These are phyloP conservation scores for Drosophila arizonae DNA, from an alignment of 1,140 invertebrate species.

Conservation along the genomic window DNA sequence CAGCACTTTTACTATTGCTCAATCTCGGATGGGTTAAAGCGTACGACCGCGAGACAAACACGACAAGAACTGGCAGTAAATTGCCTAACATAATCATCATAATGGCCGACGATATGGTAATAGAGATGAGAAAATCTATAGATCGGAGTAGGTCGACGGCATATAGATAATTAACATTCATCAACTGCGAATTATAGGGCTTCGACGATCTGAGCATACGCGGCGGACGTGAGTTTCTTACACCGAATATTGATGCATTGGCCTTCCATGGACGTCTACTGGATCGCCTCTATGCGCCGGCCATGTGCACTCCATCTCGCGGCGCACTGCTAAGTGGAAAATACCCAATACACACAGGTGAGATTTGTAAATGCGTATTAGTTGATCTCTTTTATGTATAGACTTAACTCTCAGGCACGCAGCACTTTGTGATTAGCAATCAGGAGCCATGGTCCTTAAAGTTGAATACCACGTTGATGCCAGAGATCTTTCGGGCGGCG, in stretches of 20 bases:
- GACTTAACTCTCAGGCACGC: slow-evolving; percentile 85
- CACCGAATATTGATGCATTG: slow-evolving; percentile 92
- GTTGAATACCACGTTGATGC: slow-evolving; percentile 88
- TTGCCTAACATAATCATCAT: slow-evolving; percentile 85
- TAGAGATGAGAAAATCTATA: slow-evolving; percentile 24
- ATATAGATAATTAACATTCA: neutral
- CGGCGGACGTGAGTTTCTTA: slow-evolving; percentile 91
- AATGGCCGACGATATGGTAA: slow-evolving; percentile 86
- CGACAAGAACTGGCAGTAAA: slow-evolving; percentile 21
- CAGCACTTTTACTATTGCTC: slow-evolving; percentile 57
- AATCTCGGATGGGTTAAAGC: slow-evolving; percentile 42
- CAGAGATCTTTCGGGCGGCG: slow-evolving; percentile 88
- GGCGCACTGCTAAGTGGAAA: slow-evolving; percentile 91
- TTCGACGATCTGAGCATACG: slow-evolving; percentile 96
- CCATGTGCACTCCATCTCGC: slow-evolving; percentile 91
- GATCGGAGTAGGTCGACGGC: neutral
- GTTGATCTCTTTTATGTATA: neutral
- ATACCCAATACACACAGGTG: slow-evolving; percentile 92
- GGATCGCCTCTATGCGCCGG: slow-evolving; percentile 89
- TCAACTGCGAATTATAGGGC: slow-evolving; percentile 85
- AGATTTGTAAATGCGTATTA: neutral
- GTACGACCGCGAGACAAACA: slow-evolving; percentile 21
- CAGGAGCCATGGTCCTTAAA: slow-evolving; percentile 89
- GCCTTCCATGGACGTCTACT: slow-evolving; percentile 91
- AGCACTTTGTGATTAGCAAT: slow-evolving; percentile 90